Conservation (phyloP, 2,888 invertebrate species). For the Linnaemya tessellans region DNA sequence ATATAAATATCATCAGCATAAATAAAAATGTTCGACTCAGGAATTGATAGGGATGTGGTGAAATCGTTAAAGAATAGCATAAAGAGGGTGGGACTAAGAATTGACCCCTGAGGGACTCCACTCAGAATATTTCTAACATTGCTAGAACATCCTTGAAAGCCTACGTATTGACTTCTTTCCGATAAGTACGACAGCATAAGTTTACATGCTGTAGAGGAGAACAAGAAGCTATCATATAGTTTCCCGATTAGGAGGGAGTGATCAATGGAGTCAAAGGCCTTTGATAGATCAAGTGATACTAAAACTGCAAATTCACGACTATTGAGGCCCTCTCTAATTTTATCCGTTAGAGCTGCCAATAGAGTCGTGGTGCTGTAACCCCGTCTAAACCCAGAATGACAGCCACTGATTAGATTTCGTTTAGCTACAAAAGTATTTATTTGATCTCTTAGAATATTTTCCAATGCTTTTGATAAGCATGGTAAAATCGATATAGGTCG, state of each 20-base stretch:
- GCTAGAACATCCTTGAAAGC: neutral
- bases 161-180: neutral
- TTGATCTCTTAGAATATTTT: neutral
- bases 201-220: neutral
- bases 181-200: neutral
- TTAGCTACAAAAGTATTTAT: neutral
- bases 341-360: neutral
- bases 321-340: neutral
- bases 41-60: too few species aligned
- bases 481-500: neutral
- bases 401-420: neutral
- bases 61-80: too few species aligned
- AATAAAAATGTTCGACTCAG: too few species aligned
- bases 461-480: neutral
- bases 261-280: neutral
- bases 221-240: neutral
- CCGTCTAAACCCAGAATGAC: neutral
- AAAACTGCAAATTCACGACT: neutral
- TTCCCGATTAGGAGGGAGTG: neutral
- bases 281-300: neutral
- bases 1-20: too few species aligned
- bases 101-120: too few species aligned
- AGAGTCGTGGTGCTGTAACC: neutral
- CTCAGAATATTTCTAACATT: neutral
- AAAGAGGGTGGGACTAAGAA: too few species aligned